Percentiles rank a stretch among this genome's conserved stretches.
These are phyloP conservation scores for Caenorhabditis tropicalis DNA, from an alignment of 1,140 invertebrate genomes.

Conservation along the genomic window DNA sequence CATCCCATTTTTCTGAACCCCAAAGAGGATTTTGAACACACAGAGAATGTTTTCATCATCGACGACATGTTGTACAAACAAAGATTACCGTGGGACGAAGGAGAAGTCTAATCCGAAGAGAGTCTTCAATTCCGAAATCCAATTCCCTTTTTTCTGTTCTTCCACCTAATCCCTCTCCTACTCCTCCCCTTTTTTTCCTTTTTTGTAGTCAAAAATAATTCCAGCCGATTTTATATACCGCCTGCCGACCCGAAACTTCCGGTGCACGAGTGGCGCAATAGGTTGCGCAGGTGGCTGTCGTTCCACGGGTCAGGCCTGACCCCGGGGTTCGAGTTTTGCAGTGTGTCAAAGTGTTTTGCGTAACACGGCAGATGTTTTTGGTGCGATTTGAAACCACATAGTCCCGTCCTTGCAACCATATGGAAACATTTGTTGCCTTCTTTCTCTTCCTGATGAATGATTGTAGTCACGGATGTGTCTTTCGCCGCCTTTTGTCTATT, in stretches of 20 bases:
- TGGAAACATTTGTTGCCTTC: conserved; percentile 30
- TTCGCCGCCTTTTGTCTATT: no score
- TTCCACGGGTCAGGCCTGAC: no score
- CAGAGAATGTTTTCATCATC: background rate
- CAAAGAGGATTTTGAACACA: no score
- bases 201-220: no score
- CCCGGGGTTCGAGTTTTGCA: no score
- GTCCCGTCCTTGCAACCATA: conserved; percentile 3
- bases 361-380: conserved; percentile 31
- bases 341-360: background rate
- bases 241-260: no score
- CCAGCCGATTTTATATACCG: no score
- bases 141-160: conserved; percentile 12
- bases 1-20: background rate
- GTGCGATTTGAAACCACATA: background rate
- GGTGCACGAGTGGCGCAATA: no score
- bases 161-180: background rate
- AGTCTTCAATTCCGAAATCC: conserved; percentile 15
- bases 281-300: no score
- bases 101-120: background rate
- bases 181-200: background rate
- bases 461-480: no score
- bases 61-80: conserved; percentile 24
- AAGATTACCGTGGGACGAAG: background rate
- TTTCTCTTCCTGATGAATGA: background rate